phyloP scores from a whole-genome alignment of 2,888 invertebrate species.

The Morpho helenor region DNA sequence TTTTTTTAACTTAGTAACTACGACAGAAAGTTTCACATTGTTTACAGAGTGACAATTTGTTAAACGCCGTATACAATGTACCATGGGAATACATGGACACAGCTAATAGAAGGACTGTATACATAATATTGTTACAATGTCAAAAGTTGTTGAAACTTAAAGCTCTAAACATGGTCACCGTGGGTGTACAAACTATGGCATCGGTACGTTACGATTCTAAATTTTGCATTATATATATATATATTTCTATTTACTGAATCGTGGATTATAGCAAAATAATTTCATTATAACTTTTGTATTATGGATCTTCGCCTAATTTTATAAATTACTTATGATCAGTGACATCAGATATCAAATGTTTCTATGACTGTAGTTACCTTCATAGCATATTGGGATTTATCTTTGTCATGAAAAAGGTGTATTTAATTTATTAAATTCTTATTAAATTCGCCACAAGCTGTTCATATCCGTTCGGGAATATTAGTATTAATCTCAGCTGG shows the following conservation, averaged over 20 bases:
- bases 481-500: slow-evolving; percentile 17
- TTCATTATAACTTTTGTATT: no score
- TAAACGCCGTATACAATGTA: slow-evolving; percentile 22
- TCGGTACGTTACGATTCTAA: slow-evolving; percentile 20
- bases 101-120: slow-evolving; percentile 26
- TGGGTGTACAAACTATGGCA: slow-evolving; percentile 37
- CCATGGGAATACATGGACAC: slow-evolving; percentile 38
- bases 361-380: slow-evolving; percentile 19
- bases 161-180: slow-evolving; percentile 31
- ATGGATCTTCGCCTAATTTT: no score
- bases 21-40: no score
- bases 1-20: no score
- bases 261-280: no score
- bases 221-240: no score
- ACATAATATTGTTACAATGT: slow-evolving; percentile 30
- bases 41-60: slow-evolving; percentile 18
- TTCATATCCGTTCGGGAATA: slow-evolving; percentile 16
- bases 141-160: slow-evolving; percentile 33
- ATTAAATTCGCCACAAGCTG: slow-evolving; percentile 18
- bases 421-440: no score
- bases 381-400: slow-evolving; percentile 22
- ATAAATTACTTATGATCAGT: no score
- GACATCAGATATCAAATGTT: no score
- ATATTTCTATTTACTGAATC: no score
- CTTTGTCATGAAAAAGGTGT: slow-evolving; percentile 23